Evolutionary conservation across 1,140 invertebrate species (phyloP).

Genomic region (Muscidifurax raptorellus): DNA sequence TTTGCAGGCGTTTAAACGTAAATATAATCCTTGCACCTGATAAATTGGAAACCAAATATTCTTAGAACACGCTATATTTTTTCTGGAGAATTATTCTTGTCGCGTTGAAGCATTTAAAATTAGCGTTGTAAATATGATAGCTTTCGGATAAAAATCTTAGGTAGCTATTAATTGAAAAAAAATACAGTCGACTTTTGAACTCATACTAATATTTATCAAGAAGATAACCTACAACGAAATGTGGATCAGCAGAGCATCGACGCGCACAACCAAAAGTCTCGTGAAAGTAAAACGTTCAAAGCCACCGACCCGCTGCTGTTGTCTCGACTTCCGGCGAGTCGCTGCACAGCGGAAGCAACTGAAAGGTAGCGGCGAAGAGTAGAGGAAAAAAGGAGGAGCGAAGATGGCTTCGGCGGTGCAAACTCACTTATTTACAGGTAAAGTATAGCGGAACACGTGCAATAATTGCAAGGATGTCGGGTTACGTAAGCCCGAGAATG

Average conservation of each 20-base stretch:
- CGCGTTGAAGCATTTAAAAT: constrained; percentile 18
- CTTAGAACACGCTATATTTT: constrained; percentile 8
- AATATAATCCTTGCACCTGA: constrained; percentile 29
- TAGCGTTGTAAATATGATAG: neutral
- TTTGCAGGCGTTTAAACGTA: neutral
- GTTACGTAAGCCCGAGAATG: constrained; percentile 21
- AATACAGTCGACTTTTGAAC: too few species aligned
- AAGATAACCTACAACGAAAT: neutral
- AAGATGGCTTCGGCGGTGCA: constrained; percentile 14
- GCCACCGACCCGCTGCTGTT: neutral
- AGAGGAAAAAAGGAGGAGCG: constrained; percentile 1
- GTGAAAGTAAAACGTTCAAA: constrained; percentile 21
- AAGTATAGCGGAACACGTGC: neutral
- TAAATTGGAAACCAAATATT: constrained; percentile 18
- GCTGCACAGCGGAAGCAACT: constrained; percentile 6
- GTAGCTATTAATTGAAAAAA: neutral
- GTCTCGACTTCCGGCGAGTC: constrained; percentile 21
- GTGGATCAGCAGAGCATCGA: constrained; percentile 19
- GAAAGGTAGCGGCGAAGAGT: neutral
- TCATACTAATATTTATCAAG: too few species aligned
- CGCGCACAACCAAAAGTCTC: neutral
- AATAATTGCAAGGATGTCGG: constrained; percentile 25
- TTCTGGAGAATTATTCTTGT: neutral
- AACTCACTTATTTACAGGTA: neutral
- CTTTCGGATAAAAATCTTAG: neutral